Evolutionary conservation across 2,888 invertebrate species (phyloP), one percentile per base, ranked within the genome.

Genomic region (Limnephilus lunatus): DNA sequence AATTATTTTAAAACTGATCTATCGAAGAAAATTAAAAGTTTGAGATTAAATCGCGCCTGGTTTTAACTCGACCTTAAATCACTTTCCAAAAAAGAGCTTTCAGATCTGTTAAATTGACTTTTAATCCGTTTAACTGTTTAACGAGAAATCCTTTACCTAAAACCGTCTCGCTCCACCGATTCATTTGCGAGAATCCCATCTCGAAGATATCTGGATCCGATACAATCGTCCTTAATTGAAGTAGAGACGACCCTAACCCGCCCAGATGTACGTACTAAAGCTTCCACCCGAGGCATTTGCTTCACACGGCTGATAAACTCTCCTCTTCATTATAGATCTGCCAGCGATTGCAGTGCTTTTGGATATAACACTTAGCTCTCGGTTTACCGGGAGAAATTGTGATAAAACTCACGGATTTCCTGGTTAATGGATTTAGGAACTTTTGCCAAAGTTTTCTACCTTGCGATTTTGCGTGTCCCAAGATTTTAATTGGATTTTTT

Each of bases 181-280:
- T 86, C 32, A 82, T 39, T 86, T 44, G 48, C 30, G 86, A 86
- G 86, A 48, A 86, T 86, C 44, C 44, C 53, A 86, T 86, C 35
- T 32, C 53, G 25, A 53, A 15, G n/a, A 39, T 86, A 44, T 86
- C 48, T 35, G n/a, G n/a, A 85, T 86, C 86, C 48, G 86, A 86
- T 86, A 86, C 86, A 39, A 86, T 86, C 48, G 86, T 44, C 44
- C 86, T 86, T 39, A 86, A 86, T 86, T 44, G 86, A 86, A 86
- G 44, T 44, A 85, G 35, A 85, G n/a, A 39, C 35, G 53, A 15
- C 25, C 31, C 86, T 31, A 48, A 7, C 44, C n/a, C 48, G 30
- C 48, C 68, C 25, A 68, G 68, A 7, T 25, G 68, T 68, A 68
- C 68, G 68, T 68, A 25, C 68, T 68, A 7, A 25, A 5, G 68